Conservation (phyloP, 2,797 vertebrate species). For the Lophius americanus region DNA sequence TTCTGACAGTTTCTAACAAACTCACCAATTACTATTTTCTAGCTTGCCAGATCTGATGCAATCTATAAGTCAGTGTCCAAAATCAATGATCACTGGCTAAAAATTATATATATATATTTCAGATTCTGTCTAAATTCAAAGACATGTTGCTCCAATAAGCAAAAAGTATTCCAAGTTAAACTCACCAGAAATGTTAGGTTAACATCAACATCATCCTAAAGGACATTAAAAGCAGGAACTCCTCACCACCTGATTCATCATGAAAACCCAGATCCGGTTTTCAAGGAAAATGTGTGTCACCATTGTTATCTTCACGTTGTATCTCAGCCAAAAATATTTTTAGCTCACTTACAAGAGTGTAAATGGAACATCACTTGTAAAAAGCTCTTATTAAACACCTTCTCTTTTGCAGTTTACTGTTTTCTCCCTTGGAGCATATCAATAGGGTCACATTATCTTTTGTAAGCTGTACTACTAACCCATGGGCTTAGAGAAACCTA, state of each 20-base stretch:
- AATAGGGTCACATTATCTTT: slow-evolving; percentile 42
- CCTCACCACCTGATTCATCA: no score
- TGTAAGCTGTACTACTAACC: slow-evolving; percentile 44
- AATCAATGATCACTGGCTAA: background rate
- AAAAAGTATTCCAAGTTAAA: background rate
- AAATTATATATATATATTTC: background rate
- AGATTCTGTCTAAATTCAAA: background rate
- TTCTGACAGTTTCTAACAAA: background rate
- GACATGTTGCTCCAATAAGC: background rate
- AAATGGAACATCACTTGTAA: slow-evolving; percentile 5
- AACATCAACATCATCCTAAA: no score
- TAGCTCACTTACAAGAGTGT: background rate
- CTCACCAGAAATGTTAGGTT: no score
- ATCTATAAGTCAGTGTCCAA: background rate
- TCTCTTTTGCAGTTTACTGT: slow-evolving; percentile 33
- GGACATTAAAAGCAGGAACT: no score
- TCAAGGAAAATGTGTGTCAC: background rate
- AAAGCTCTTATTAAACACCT: slow-evolving; percentile 21
- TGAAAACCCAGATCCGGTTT: no score
- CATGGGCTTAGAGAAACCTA: slow-evolving; percentile 55
- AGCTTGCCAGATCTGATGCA: no score
- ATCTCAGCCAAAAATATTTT: background rate
- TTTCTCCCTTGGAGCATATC: slow-evolving; percentile 20
- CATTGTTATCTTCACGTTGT: slow-evolving; percentile 1
- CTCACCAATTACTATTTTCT: background rate